phyloP scores from a whole-genome alignment of 2,888 invertebrate species.

The Catocala nupta region DNA sequence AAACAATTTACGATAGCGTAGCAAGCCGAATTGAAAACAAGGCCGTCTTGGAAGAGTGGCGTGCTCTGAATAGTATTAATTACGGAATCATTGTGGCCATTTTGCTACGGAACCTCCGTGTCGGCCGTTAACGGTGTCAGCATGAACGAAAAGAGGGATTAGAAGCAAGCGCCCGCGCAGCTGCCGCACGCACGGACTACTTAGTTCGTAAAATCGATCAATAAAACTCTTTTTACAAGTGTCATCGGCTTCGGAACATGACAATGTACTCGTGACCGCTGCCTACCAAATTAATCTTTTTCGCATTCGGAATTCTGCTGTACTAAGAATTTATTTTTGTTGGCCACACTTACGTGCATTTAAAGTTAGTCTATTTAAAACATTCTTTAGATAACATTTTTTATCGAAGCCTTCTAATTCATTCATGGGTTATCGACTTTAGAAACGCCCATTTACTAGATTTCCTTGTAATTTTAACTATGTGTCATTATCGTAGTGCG shows the following conservation, averaged over 20 bases:
- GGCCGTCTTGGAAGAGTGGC: slow-evolving; percentile 74
- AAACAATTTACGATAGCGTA: slow-evolving; percentile 80
- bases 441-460: too few species aligned
- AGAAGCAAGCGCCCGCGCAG: slow-evolving; percentile 68
- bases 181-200: slow-evolving; percentile 64
- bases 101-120: slow-evolving; percentile 70
- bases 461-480: too few species aligned
- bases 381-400: slow-evolving; percentile 26
- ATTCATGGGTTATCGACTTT: slow-evolving; percentile 19
- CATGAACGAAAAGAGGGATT: slow-evolving; percentile 64
- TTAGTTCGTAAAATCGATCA: slow-evolving; percentile 56
- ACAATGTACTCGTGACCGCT: slow-evolving; percentile 46
- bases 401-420: slow-evolving; percentile 12
- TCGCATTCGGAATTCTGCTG: slow-evolving; percentile 34
- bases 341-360: slow-evolving; percentile 24
- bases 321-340: slow-evolving; percentile 17
- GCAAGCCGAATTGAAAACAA: slow-evolving; percentile 81
- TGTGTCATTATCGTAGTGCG: too few species aligned
- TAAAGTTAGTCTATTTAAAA: slow-evolving; percentile 19
- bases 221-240: slow-evolving; percentile 51
- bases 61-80: slow-evolving; percentile 80
- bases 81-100: slow-evolving; percentile 71
- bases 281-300: slow-evolving; percentile 47
- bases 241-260: slow-evolving; percentile 46
- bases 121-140: slow-evolving; percentile 67